phyloP scores from a whole-genome alignment of 30 jellyfish, hydroid and myxozoan species.

The Cassiopea andromeda region DNA sequence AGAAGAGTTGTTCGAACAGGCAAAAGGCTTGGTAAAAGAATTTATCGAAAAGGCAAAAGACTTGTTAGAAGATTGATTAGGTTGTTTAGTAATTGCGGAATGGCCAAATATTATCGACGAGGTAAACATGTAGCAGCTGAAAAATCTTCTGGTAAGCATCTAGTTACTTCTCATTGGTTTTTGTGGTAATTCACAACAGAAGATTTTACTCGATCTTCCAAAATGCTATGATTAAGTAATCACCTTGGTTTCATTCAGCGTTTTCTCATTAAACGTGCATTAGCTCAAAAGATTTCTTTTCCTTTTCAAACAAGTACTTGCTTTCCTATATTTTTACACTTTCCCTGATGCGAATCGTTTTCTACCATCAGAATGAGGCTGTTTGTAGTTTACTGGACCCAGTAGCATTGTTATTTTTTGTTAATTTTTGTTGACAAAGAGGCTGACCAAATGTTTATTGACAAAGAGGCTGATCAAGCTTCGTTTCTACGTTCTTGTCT shows the following conservation, averaged over 20 bases:
- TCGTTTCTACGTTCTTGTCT: too few species aligned
- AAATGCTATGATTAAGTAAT: too few species aligned
- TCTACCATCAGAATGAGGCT: too few species aligned
- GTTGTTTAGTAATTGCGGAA: neutral
- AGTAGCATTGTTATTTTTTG: too few species aligned
- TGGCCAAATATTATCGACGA: neutral
- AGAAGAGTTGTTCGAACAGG: slow-evolving; percentile 8
- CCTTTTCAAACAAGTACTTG: neutral
- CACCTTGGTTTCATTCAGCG: neutral
- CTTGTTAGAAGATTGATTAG: neutral
- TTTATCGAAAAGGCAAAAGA: neutral
- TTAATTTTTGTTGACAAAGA: too few species aligned
- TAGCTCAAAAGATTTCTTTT: neutral
- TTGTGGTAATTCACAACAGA: neutral
- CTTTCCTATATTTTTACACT: neutral
- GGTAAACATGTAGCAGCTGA: slow-evolving; percentile 13
- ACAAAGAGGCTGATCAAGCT: too few species aligned
- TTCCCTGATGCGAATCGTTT: too few species aligned
- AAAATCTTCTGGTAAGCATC: slow-evolving; percentile 2
- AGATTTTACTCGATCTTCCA: too few species aligned
- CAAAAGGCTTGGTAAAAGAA: neutral
- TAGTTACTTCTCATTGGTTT: neutral
- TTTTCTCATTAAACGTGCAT: neutral
- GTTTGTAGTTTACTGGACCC: too few species aligned
- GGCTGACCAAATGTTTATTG: too few species aligned